phyloP scores from a whole-genome alignment of 2,888 invertebrate species.

The Coleophora deauratella region DNA sequence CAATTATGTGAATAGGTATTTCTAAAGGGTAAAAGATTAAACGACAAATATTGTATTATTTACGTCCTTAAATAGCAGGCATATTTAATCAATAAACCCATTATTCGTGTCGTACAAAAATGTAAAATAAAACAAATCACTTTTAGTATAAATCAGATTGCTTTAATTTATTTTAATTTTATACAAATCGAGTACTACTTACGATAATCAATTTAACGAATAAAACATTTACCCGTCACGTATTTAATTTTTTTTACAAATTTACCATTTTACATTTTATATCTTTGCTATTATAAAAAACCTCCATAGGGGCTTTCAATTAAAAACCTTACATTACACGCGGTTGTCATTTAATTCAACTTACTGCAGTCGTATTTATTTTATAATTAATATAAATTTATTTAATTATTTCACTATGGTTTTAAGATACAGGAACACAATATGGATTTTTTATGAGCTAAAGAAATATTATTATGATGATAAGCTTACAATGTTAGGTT shows the following conservation, averaged over 20 bases:
- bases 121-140: too few relatives aligned
- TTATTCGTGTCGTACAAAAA: too few relatives aligned
- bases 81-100: too few relatives aligned
- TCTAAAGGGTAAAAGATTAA: too few relatives aligned
- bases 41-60: too few relatives aligned
- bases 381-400: slow-evolving; percentile 50
- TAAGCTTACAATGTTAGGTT: too few relatives aligned
- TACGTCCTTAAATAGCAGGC: too few relatives aligned
- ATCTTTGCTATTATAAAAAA: slow-evolving; percentile 64
- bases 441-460: slow-evolving; percentile 9
- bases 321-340: slow-evolving; percentile 70
- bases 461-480: background rate
- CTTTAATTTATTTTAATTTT: slow-evolving; percentile 74
- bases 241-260: slow-evolving; percentile 56
- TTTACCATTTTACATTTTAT: slow-evolving; percentile 67
- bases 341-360: slow-evolving; percentile 45
- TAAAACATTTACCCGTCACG: slow-evolving; percentile 68
- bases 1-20: too few relatives aligned
- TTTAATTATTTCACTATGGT: slow-evolving; percentile 37
- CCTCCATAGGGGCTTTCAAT: slow-evolving; percentile 70
- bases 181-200: slow-evolving; percentile 75
- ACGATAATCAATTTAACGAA: slow-evolving; percentile 72
- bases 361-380: slow-evolving; percentile 62
- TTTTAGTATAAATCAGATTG: slow-evolving; percentile 70
- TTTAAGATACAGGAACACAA: slow-evolving; percentile 36